phyloP scores from a whole-genome alignment of 2,113 vertebrate genomes.

The Coregonus clupeaformis region DNA sequence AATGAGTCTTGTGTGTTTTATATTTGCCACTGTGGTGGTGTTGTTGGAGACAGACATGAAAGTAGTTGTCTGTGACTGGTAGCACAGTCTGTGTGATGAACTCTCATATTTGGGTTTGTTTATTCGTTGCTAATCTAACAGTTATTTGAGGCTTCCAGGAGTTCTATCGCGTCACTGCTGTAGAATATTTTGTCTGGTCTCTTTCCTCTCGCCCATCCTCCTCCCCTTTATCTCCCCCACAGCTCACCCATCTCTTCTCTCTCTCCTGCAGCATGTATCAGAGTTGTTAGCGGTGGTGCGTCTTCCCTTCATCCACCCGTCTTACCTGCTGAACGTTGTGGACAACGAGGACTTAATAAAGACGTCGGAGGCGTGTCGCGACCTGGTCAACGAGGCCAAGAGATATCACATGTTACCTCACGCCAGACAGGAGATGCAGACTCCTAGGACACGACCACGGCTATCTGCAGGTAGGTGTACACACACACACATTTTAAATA shows the following conservation, averaged over 20 bases:
- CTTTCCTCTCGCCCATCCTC: background rate
- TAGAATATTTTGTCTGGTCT: constrained; percentile 12
- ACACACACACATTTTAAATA: no score
- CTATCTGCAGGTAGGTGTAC: constrained; percentile 87
- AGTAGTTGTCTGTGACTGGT: background rate
- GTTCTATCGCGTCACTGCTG: background rate
- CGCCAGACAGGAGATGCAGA: constrained; percentile 97
- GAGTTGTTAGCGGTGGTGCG: constrained; percentile 92
- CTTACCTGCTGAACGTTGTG: constrained; percentile 96
- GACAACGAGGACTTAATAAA: constrained; percentile 99
- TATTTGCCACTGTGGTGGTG: background rate
- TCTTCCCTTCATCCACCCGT: constrained; percentile 98
- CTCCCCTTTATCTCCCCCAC: background rate
- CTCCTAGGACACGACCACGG: constrained; percentile 88
- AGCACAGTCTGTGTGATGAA: constrained; percentile 12
- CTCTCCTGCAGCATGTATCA: constrained; percentile 78
- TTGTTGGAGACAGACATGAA: background rate
- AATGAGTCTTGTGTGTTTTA: background rate
- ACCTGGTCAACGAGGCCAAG: constrained; percentile 97
- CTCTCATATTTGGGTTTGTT: background rate
- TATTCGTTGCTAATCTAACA: constrained; percentile 10
- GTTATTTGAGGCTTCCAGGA: constrained; percentile 35
- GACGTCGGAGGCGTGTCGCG: constrained; percentile 95
- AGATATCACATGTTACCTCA: constrained; percentile 99
- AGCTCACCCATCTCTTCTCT: background rate